Evolutionary conservation across 2,113 vertebrate genomes (phyloP), one percentile per base, ranked within the genome.

Genomic region (Colaptes auratus): DNA sequence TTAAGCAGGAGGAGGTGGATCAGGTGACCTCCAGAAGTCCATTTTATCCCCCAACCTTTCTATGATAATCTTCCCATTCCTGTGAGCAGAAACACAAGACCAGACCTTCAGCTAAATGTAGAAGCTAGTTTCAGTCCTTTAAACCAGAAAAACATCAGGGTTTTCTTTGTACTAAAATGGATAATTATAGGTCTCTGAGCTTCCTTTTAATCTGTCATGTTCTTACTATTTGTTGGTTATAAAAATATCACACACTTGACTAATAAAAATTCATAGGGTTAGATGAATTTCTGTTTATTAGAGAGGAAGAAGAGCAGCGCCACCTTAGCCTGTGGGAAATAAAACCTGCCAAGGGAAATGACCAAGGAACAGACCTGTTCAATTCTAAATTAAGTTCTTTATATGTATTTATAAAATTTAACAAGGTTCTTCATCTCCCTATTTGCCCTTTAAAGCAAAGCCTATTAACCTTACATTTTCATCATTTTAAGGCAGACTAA

Each of bases 341-440:
- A 92, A 95, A 95, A 82, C 25, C 30, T 86, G 17, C 33, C 65
- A 88, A 56, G 72, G 60, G 42, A 91, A 92, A 92, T n/a, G 28
- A 86, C 75, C 60, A 64, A 92, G 75, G 79, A 86, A 58, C 10
- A 91, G 82, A 74, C 21, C 13, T 65, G 9, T 2, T 88, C 12
- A 64, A 18, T 44, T 71, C 23, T 96, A 90, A 80, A 77, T 94
- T 76, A 88, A 92, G 82, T 83, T 91, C 64, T 89, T 94, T 72
- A 15, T 25, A 50, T 25, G 44, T 69, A 50, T 69, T 69, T 96
- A 70, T 48, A 76, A 93, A 90, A 84, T 81, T 30, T 82, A 95
- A 95, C n/a, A 82, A 31, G 60, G 16, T 70, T 66, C 33, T 79
- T 50, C 30, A 79, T 24, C 12, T 79, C 75, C 10, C 58, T 95